phyloP scores from a whole-genome alignment of 53 echinoderm and acorn worm species.

The Holothuria leucospilota region DNA sequence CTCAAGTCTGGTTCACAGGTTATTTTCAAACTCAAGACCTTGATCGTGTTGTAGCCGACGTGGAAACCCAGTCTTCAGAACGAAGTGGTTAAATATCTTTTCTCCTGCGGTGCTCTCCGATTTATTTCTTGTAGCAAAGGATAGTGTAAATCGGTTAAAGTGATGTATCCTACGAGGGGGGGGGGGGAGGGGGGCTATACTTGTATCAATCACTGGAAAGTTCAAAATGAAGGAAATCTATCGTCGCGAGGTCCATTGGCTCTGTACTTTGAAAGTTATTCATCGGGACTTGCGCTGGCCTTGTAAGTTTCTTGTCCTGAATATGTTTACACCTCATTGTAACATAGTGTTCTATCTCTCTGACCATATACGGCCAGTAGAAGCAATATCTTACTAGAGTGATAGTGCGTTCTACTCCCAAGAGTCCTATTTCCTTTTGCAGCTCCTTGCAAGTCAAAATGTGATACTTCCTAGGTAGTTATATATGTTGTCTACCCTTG shows the following conservation, averaged over 20 bases:
- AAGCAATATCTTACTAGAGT: constrained; percentile 11
- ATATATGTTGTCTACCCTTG: not conserved
- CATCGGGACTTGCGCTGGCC: not conserved
- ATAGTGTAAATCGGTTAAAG: constrained; percentile 5
- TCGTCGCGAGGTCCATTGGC: not conserved
- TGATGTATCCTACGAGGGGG: too few relatives aligned
- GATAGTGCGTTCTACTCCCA: constrained; percentile 8
- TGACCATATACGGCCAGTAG: constrained; percentile 13
- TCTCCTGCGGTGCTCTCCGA: not conserved
- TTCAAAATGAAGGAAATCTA: constrained; percentile 7
- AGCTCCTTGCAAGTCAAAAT: constrained; percentile 25
- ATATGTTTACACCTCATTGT: constrained; percentile 7
- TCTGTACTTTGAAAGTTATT: not conserved
- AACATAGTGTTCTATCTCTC: not conserved
- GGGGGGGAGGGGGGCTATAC: too few relatives aligned
- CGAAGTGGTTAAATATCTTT: constrained; percentile 38
- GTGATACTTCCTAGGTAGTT: constrained; percentile 12
- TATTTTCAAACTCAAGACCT: too few relatives aligned
- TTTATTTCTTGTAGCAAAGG: not conserved
- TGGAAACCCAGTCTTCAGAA: constrained; percentile 41
- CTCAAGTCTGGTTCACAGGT: too few relatives aligned
- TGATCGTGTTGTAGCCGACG: constrained; percentile 24
- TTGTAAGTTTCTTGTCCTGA: not conserved
- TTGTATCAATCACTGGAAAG: constrained; percentile 1
- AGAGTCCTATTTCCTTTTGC: constrained; percentile 21